Evolutionary conservation across 1,140 invertebrate genomes (phyloP).

Genomic region (Drosophila asahinai): DNA sequence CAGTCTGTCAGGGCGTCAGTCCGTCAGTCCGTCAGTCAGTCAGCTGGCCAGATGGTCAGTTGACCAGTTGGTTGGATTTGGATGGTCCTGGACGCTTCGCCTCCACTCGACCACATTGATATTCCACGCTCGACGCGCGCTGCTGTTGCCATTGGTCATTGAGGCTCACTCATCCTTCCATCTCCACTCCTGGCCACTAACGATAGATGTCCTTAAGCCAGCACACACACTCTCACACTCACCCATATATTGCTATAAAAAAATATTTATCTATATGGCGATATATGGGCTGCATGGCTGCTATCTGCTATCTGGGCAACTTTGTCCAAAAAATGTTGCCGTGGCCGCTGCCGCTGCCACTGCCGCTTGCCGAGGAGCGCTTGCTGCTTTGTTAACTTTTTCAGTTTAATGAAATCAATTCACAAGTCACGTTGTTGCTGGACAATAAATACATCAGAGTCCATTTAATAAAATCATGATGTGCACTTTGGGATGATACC

Average conservation of each 20-base stretch:
- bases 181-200: conserved; percentile 60
- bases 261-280: conserved; percentile 75
- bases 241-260: conserved; percentile 48
- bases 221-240: conserved; percentile 41
- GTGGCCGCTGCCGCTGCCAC: conserved; percentile 3
- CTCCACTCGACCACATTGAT: conserved; percentile 74
- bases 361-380: conserved; percentile 28
- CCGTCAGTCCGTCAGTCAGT: conserved; percentile 24
- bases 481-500: conserved; percentile 79
- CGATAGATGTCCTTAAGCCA: conserved; percentile 79
- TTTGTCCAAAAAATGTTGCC: conserved; percentile 71
- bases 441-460: conserved; percentile 85
- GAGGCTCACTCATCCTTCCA: conserved; percentile 50
- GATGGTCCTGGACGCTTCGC: conserved; percentile 18
- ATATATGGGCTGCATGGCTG: conserved; percentile 54
- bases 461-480: conserved; percentile 85
- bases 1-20: conserved; percentile 26
- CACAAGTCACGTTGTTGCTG: conserved; percentile 85
- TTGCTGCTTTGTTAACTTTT: conserved; percentile 80
- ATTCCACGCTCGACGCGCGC: conserved; percentile 69
- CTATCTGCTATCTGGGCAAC: conserved; percentile 42
- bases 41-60: conserved; percentile 21
- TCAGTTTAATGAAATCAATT: conserved; percentile 85
- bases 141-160: conserved; percentile 79
- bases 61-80: conserved; percentile 33